phyloP scores from a whole-genome alignment of 2,113 vertebrate species.

The Semnornis frantzii region DNA sequence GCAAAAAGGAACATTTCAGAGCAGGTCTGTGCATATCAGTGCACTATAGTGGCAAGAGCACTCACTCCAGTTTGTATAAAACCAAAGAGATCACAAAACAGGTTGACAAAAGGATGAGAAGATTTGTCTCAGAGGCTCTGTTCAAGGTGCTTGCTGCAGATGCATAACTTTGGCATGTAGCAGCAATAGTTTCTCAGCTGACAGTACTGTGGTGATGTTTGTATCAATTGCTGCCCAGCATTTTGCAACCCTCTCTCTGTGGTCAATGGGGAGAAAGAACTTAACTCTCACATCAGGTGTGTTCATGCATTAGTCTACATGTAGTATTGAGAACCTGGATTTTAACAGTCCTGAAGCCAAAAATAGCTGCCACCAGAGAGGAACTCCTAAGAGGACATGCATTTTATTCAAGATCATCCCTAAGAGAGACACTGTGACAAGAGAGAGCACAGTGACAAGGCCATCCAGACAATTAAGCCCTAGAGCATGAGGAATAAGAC shows the following conservation, averaged over 20 bases:
- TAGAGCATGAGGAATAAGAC: not conserved
- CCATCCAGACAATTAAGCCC: not conserved
- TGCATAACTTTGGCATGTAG: not conserved
- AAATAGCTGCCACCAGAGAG: not conserved
- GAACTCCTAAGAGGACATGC: not conserved
- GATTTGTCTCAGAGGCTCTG: not conserved
- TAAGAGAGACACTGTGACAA: not conserved
- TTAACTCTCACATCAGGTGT: not conserved
- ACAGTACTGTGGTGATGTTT: not conserved
- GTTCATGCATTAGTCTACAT: not conserved
- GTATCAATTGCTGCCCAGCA: not conserved
- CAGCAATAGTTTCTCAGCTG: not conserved
- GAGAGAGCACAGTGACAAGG: not conserved
- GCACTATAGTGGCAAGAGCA: not conserved
- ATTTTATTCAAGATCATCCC: not conserved
- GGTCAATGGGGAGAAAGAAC: not conserved
- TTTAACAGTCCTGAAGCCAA: not conserved
- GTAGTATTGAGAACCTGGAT: not conserved
- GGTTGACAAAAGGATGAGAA: not conserved
- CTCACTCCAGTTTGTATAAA: not conserved
- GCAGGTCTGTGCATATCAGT: not conserved
- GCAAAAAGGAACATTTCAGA: constrained; percentile 1
- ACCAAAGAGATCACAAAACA: not conserved
- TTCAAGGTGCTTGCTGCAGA: not conserved
- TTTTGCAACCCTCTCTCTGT: not conserved